Evolutionary conservation across 1,140 invertebrate genomes (phyloP).

Genomic region (Caenorhabditis tropicalis): DNA sequence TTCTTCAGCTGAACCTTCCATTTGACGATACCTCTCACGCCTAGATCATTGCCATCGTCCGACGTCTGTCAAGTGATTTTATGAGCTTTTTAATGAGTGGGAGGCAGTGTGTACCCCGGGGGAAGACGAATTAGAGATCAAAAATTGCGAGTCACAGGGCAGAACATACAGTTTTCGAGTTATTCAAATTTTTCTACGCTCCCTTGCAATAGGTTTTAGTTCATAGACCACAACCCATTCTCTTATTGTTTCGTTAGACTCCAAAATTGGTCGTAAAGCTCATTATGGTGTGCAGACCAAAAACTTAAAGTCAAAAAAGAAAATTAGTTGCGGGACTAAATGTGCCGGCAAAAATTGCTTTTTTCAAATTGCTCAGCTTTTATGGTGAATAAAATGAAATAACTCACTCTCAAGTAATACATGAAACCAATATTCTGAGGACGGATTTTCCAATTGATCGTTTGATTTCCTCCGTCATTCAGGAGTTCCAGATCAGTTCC

Average conservation of each 20-base stretch:
- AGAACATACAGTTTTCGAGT: no score
- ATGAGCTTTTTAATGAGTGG: conserved; percentile 36
- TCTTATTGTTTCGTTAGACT: neutral
- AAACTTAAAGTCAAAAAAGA: neutral
- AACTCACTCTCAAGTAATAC: conserved; percentile 2
- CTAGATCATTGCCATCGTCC: neutral
- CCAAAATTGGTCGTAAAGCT: no score
- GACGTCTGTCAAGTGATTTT: conserved; percentile 13
- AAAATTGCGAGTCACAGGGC: neutral
- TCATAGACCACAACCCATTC: neutral
- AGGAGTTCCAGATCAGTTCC: neutral
- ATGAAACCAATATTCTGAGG: conserved; percentile 17
- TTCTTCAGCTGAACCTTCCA: conserved; percentile 30
- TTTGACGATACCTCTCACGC: conserved; percentile 10
- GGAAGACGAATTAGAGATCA: neutral
- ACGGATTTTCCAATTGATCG: conserved; percentile 7
- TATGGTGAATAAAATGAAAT: no score
- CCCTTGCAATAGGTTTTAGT: neutral
- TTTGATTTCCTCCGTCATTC: neutral
- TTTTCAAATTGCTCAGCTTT: no score
- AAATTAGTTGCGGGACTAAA: conserved; percentile 7
- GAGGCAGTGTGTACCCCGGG: neutral
- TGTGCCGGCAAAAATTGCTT: neutral
- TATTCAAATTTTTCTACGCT: no score
- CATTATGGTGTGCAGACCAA: neutral